Evolutionary conservation across 2,113 vertebrate species (phyloP).

Genomic region (Pelobates fuscus): DNA sequence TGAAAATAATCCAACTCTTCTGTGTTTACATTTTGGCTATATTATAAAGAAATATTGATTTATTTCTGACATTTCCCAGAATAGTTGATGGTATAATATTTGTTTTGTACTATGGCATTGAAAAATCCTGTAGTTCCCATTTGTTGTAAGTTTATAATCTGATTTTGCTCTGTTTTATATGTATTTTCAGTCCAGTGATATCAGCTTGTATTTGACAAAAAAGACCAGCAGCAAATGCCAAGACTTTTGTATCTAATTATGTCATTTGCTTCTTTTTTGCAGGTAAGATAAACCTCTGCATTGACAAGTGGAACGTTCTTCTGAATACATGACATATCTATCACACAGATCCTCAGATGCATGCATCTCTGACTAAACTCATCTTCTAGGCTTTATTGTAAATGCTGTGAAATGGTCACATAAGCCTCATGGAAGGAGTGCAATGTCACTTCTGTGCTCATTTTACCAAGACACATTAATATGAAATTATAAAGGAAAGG

Average conservation of each 20-base stretch:
- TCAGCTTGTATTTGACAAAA: no score
- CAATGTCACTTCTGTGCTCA: slow-evolving; percentile 53
- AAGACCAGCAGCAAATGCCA: no score
- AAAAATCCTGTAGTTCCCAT: no score
- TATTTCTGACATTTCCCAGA: no score
- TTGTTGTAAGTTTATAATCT: no score
- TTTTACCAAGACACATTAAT: slow-evolving; percentile 58
- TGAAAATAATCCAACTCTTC: no score
- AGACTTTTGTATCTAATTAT: not conserved
- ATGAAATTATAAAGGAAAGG: slow-evolving; percentile 44
- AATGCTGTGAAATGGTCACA: slow-evolving; percentile 95
- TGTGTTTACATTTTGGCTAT: no score
- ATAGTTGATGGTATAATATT: no score
- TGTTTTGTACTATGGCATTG: no score
- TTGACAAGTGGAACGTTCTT: slow-evolving; percentile 57
- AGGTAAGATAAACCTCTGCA: slow-evolving; percentile 61
- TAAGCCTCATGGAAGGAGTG: slow-evolving; percentile 69
- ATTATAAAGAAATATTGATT: no score
- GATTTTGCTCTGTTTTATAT: no score
- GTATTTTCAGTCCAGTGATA: no score
- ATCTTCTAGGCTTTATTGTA: slow-evolving; percentile 58
- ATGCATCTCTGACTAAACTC: slow-evolving; percentile 34
- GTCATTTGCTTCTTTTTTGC: slow-evolving; percentile 54
- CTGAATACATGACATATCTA: slow-evolving; percentile 52
- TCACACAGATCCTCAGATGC: slow-evolving; percentile 39